Conservation (phyloP, 2,113 vertebrate species). For the Oplegnathus fasciatus region DNA sequence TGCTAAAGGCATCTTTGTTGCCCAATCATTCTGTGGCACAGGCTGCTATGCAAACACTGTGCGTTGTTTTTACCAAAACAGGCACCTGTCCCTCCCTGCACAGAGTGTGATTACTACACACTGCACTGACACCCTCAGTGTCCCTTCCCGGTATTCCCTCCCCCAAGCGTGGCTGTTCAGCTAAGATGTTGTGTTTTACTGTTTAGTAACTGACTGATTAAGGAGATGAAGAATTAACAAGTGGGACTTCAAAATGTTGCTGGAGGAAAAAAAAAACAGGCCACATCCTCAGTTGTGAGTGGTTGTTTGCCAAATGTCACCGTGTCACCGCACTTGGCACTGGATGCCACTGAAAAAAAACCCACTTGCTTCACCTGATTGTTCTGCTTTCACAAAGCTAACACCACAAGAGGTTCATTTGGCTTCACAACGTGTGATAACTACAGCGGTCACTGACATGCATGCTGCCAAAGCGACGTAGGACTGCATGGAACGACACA, state of each 20-base stretch:
- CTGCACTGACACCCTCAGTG: not conserved
- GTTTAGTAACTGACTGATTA: not conserved
- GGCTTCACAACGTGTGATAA: not conserved
- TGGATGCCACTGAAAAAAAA: not conserved
- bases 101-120: not conserved
- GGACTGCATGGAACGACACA: not conserved
- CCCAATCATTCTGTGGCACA: not conserved
- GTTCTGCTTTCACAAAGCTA: not conserved
- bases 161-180: not conserved
- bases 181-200: not conserved
- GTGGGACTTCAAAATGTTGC: not conserved
- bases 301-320: constrained; percentile 1
- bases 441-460: not conserved
- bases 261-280: not conserved
- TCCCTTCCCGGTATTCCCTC: not conserved
- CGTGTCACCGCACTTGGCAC: not conserved
- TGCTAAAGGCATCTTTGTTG: not conserved
- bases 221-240: not conserved
- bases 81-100: not conserved
- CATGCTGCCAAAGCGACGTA: not conserved
- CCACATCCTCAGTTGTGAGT: not conserved
- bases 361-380: not conserved
- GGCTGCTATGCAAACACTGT: constrained; percentile 8
- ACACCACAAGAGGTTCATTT: not conserved
- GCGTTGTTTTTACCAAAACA: constrained; percentile 20